A percentile compares a stretch with the other conserved stretches of the same genome.
These are phyloP conservation scores for Eilema caniola DNA, from an alignment of 2,888 invertebrate species.

Conservation along the genomic window DNA sequence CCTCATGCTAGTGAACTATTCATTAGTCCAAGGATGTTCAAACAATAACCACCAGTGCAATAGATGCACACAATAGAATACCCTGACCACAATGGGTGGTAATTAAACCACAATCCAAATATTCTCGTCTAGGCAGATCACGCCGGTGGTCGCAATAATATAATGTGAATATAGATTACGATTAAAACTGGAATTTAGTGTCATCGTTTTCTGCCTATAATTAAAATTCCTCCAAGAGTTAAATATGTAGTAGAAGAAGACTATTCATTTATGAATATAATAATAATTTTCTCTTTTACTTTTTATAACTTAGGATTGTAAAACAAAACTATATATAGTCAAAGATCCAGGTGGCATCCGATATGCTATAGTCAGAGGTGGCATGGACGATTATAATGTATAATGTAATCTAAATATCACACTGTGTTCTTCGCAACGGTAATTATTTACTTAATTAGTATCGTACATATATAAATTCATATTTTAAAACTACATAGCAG, in stretches of 20 bases:
- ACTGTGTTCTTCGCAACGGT: too few relatives aligned
- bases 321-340: too few relatives aligned
- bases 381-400: not conserved
- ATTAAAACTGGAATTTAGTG: not conserved
- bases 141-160: slow-evolving; percentile 82
- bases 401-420: not conserved
- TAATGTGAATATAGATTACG: slow-evolving; percentile 60
- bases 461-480: too few relatives aligned
- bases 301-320: too few relatives aligned
- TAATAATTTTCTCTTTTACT: not conserved
- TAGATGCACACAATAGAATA: slow-evolving; percentile 55
- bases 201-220: slow-evolving; percentile 48
- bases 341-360: too few relatives aligned
- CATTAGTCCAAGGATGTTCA: slow-evolving; percentile 42
- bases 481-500: too few relatives aligned
- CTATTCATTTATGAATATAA: too few relatives aligned
- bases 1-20: slow-evolving; percentile 38
- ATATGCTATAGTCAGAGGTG: too few relatives aligned
- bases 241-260: not conserved
- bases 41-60: slow-evolving; percentile 48
- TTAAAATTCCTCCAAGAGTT: slow-evolving; percentile 46
- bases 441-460: too few relatives aligned
- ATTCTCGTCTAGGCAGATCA: slow-evolving; percentile 77
- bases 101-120: slow-evolving; percentile 85
- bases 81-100: slow-evolving; percentile 79